Conservation (phyloP, 2,888 invertebrate species). For the Lycaena phlaeas region DNA sequence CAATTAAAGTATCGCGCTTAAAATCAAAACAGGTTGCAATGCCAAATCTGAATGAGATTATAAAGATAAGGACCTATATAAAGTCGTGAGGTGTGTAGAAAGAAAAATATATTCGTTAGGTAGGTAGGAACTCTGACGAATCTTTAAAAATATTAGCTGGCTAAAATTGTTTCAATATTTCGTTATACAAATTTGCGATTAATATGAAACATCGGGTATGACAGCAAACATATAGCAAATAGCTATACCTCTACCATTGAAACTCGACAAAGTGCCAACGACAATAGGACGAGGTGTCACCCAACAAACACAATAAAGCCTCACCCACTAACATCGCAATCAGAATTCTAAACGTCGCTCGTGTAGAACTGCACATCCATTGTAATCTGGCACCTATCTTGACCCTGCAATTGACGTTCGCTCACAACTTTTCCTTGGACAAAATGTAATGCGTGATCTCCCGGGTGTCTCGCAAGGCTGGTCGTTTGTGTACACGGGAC, state of each 20-base stretch:
- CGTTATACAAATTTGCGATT: no score
- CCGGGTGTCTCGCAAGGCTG: conserved; percentile 24
- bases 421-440: background rate
- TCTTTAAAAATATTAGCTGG: no score
- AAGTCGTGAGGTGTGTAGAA: no score
- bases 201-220: no score
- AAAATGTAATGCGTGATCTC: conserved; percentile 8
- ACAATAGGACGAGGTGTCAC: conserved; percentile 30
- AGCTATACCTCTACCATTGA: background rate
- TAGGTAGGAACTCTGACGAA: no score
- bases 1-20: no score
- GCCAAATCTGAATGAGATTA: no score
- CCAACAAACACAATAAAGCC: conserved; percentile 26
- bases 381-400: conserved; percentile 25
- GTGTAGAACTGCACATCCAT: conserved; percentile 30
- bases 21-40: no score
- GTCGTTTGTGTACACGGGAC: conserved; percentile 24
- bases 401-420: conserved; percentile 9
- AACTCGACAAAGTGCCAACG: conserved; percentile 3
- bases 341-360: conserved; percentile 45
- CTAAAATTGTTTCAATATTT: no score
- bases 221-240: no score
- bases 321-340: conserved; percentile 42
- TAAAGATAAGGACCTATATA: no score
- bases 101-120: no score